phyloP scores from a whole-genome alignment of 2,113 vertebrate species.

The Cromileptes altivelis region DNA sequence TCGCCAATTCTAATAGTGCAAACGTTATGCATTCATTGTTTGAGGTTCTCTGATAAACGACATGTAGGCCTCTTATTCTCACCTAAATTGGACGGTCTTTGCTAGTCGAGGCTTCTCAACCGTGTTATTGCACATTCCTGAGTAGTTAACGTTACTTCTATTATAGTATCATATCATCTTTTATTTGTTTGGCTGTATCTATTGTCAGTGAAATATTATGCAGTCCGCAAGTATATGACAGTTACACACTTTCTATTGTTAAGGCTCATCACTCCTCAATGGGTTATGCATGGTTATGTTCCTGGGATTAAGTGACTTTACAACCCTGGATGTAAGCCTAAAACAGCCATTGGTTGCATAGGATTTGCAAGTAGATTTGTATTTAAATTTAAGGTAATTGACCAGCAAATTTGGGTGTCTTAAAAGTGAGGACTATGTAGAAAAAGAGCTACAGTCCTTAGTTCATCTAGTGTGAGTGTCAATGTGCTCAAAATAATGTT shows the following conservation, averaged over 20 bases:
- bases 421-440: not conserved
- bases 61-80: not conserved
- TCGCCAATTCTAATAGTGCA: fast-evolving
- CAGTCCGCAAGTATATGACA: not conserved
- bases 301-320: not conserved
- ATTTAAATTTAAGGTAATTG: not conserved
- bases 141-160: not conserved
- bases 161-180: not conserved
- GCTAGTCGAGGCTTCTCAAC: conserved; percentile 28
- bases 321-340: too few relatives aligned
- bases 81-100: not conserved
- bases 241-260: not conserved
- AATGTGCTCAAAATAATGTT: not conserved
- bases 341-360: not conserved
- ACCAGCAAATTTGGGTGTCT: not conserved
- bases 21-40: not conserved
- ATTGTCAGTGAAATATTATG: not conserved
- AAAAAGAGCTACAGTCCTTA: not conserved
- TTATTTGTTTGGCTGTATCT: not conserved
- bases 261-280: not conserved
- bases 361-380: not conserved
- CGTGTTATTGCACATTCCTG: not conserved
- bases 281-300: not conserved
- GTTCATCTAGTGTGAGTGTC: not conserved
- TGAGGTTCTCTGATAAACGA: not conserved